These are phyloP conservation scores for Seriola rivoliana DNA, from an alignment of 2,113 vertebrate genomes.

Conservation along the genomic window DNA sequence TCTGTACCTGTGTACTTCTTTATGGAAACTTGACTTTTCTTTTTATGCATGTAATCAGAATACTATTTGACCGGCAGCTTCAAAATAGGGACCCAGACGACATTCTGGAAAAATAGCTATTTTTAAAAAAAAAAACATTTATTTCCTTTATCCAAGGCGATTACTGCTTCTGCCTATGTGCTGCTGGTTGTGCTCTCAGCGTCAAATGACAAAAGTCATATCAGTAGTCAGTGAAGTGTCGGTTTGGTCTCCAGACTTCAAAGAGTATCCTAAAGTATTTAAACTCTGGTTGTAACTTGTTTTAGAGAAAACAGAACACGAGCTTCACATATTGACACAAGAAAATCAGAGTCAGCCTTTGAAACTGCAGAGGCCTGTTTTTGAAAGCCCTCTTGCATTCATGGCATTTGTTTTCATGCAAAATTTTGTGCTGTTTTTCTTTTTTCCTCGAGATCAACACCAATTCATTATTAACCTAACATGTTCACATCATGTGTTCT, in stretches of 20 bases:
- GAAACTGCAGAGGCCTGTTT: background rate
- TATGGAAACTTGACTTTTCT: too few relatives aligned
- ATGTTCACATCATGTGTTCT: conserved; percentile 28
- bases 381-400: background rate
- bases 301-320: background rate
- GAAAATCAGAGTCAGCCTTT: background rate
- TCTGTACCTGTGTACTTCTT: too few relatives aligned
- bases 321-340: background rate
- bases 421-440: background rate
- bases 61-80: too few relatives aligned
- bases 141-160: too few relatives aligned
- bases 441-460: background rate
- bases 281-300: background rate
- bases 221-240: background rate
- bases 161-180: too few relatives aligned
- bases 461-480: conserved; percentile 6
- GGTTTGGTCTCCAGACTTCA: background rate
- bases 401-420: background rate
- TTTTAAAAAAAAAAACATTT: too few relatives aligned
- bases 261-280: background rate
- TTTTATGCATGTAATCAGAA: too few relatives aligned
- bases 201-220: too few relatives aligned
- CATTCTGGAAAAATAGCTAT: too few relatives aligned
- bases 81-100: too few relatives aligned
- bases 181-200: too few relatives aligned